Evolutionary conservation across 2,888 invertebrate genomes (phyloP), one percentile per base, ranked within the genome.

Genomic region (Xylocampa areola): DNA sequence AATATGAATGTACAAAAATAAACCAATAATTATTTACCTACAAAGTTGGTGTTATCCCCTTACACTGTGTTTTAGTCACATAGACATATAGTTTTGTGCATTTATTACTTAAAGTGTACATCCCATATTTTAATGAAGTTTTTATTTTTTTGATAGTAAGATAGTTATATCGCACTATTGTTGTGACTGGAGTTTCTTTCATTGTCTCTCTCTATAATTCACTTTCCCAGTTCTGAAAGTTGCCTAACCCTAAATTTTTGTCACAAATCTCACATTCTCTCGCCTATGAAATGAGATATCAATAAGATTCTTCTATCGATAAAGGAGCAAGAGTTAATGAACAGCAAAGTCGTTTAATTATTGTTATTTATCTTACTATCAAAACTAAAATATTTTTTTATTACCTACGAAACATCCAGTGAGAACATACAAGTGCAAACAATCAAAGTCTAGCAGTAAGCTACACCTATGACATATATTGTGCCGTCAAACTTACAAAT

Each of bases 71-170:
- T 13, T 33, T 35, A 40, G 30, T 40, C 29, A 33, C 21, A 39
- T 29, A 35, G 13, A 45, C 45, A 32, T 8, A 33, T 11, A 47
- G 16, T 1, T 67, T 66, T 67, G 59, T 58, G 59, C 67, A 36
- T 58, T 16, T 41, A 13, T 23, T 32, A 27, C 6, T 32, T 66
- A 47, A 32, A 30, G 17, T 66, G 41, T 39, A 40, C 13, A 39
- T 25, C 10, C 11, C 35, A 36, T 29, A 47, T 27, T 60, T 21
- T 33, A 57, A 8, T 43, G n/a, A n/a, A n/a, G n/a, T n/a, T n/a
- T n/a, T n/a, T n/a, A n/a, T 13, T 5, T 21, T 25, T 59, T 65
- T 43, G 16, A 55, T 54, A 54, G 27, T 11, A 54, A 43, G 27
- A 8, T 27, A 17, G 10, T 10, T 7, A 21, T 6, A 6, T 21